phyloP scores from a whole-genome alignment of 2,797 vertebrate species.

The Oryzias sinensis region DNA sequence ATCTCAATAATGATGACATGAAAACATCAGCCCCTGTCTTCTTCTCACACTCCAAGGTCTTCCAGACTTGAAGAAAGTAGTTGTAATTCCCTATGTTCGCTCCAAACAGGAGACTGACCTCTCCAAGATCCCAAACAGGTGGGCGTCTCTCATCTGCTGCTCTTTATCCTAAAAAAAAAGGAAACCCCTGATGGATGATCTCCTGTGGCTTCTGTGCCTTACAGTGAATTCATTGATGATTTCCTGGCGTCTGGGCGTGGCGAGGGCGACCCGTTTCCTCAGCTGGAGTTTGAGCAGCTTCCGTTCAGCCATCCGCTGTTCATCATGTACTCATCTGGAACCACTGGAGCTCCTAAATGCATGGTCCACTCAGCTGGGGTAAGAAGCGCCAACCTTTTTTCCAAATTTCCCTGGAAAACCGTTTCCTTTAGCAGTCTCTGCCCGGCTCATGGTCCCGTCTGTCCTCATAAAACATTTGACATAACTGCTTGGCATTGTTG shows the following conservation, averaged over 20 bases:
- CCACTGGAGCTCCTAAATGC: conserved; percentile 94
- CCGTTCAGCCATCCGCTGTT: conserved; percentile 92
- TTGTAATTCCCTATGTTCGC: conserved; percentile 88
- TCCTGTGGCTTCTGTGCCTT: fast-evolving
- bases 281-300: conserved; percentile 97
- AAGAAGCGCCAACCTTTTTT: conserved; percentile 54
- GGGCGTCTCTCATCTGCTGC: conserved; percentile 16
- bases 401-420: neutral
- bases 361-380: conserved; percentile 99
- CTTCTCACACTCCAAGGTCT: conserved; percentile 76
- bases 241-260: conserved; percentile 82
- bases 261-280: conserved; percentile 85
- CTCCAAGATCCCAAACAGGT: conserved; percentile 92
- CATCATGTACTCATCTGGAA: conserved; percentile 96
- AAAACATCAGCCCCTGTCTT: neutral
- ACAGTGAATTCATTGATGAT: conserved; percentile 90
- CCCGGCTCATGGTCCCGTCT: neutral
- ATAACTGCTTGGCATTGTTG: conserved; percentile 10
- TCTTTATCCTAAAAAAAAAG: neutral
- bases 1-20: neutral
- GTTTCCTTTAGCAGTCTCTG: neutral
- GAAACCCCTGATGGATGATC: no score
- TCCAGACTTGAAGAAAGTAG: conserved; percentile 88
- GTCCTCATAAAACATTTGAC: neutral
- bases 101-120: conserved; percentile 85